Percentiles rank a stretch among this genome's conserved stretches.
Conservation (phyloP, 2,113 vertebrate species). For the Corythoichthys haematopterus region DNA sequence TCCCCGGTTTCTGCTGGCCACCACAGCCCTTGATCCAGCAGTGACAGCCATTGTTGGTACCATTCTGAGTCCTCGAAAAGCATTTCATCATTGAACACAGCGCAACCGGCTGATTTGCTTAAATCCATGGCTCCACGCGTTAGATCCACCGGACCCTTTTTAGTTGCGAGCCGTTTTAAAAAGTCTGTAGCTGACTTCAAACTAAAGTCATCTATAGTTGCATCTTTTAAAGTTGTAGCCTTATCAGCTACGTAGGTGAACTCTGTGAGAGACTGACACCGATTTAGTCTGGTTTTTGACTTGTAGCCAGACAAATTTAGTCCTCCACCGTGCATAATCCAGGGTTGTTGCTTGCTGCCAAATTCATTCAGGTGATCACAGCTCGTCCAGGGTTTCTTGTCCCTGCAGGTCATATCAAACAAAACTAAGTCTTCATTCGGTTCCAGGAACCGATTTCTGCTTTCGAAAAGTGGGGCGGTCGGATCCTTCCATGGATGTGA, state of each 20-base stretch:
- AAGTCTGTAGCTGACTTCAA: conserved; percentile 68
- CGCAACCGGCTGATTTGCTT: conserved; percentile 46
- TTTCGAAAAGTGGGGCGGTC: conserved; percentile 44
- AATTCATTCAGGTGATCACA: conserved; percentile 61
- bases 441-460: conserved; percentile 49
- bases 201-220: conserved; percentile 54
- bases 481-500: conserved; percentile 68
- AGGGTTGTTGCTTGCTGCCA: conserved; percentile 39
- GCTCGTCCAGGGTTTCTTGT: conserved; percentile 62
- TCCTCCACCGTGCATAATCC: conserved; percentile 35
- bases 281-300: conserved; percentile 32
- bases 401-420: conserved; percentile 71
- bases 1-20: conserved; percentile 87
- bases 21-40: conserved; percentile 88
- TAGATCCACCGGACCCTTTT: conserved; percentile 85
- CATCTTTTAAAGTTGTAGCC: conserved; percentile 41
- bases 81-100: conserved; percentile 55
- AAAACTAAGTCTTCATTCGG: conserved; percentile 62
- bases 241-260: conserved; percentile 56
- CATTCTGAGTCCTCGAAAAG: conserved; percentile 76
- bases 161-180: conserved; percentile 68
- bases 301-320: conserved; percentile 61
- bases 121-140: conserved; percentile 77
- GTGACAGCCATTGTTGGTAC: conserved; percentile 86
- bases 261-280: conserved; percentile 62